Conservation (phyloP, 2,797 vertebrate genomes). For the Streptopelia turtur region DNA sequence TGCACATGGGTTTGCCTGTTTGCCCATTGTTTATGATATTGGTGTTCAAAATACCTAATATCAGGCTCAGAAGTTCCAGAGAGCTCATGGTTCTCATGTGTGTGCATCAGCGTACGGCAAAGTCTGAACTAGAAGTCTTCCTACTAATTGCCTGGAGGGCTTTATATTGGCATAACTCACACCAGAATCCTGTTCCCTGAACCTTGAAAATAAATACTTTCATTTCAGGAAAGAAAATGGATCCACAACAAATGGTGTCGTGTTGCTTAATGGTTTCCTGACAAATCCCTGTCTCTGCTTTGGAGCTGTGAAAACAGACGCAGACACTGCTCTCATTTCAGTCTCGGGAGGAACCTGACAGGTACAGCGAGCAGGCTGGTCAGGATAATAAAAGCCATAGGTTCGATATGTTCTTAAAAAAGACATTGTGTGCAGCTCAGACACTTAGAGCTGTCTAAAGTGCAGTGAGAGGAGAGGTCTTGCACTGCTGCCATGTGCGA, state of each 20-base stretch:
- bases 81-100: not conserved
- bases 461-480: not conserved
- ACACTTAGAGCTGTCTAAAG: not conserved
- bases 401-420: not conserved
- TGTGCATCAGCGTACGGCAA: not conserved
- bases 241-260: conserved; percentile 48
- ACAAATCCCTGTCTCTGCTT: conserved; percentile 49
- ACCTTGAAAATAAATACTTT: conserved; percentile 37
- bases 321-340: conserved; percentile 30
- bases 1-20: not conserved
- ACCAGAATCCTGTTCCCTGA: not conserved
- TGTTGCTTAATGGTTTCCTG: conserved; percentile 53
- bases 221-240: conserved; percentile 47
- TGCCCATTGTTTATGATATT: not conserved
- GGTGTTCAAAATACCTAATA: not conserved
- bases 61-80: not conserved
- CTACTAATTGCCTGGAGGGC: not conserved
- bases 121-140: not conserved
- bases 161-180: not conserved
- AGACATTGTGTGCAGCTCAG: not conserved
- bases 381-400: conserved; percentile 26
- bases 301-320: conserved; percentile 11
- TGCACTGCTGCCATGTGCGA: not conserved
- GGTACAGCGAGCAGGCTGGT: conserved; percentile 56
- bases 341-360: conserved; percentile 45